A percentile compares a stretch with the other conserved stretches of the same genome.
Conservation (phyloP, 2,113 vertebrate species). For the Zosterops borbonicus region DNA sequence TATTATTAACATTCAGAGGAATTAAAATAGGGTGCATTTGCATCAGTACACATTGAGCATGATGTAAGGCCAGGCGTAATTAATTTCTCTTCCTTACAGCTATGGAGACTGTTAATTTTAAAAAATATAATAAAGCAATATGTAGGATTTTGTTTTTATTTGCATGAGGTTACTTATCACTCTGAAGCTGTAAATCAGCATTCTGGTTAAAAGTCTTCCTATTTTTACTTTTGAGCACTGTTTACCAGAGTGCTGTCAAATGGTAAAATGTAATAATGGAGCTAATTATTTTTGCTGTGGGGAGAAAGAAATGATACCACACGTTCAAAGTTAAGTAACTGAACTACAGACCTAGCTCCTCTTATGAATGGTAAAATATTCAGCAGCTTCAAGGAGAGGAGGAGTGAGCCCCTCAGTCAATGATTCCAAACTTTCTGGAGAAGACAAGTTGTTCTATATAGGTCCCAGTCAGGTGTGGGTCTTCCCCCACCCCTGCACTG, state of each 20-base stretch:
- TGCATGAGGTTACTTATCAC: neutral
- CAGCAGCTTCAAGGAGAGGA: neutral
- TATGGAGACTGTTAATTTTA: neutral
- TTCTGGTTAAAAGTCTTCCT: neutral
- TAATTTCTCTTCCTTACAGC: constrained; percentile 34
- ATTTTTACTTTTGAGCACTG: neutral
- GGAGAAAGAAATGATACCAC: neutral
- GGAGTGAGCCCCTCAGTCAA: neutral
- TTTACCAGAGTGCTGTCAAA: neutral
- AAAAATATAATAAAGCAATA: neutral
- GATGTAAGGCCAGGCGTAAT: constrained; percentile 32
- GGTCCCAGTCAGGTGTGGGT: neutral
- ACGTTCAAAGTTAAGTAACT: neutral
- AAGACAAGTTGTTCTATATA: accelerated
- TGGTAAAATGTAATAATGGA: neutral
- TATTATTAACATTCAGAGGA: constrained; percentile 51
- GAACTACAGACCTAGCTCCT: neutral
- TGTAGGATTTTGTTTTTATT: neutral
- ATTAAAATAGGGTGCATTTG: constrained; percentile 51
- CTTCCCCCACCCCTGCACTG: accelerated
- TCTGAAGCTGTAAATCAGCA: neutral
- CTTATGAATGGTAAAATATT: neutral
- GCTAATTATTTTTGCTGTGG: neutral
- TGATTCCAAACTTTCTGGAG: neutral
- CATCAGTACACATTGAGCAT: constrained; percentile 41